Evolutionary conservation across 2,888 invertebrate genomes (phyloP), one percentile per base, ranked within the genome.

Genomic region (Eilema depressum): DNA sequence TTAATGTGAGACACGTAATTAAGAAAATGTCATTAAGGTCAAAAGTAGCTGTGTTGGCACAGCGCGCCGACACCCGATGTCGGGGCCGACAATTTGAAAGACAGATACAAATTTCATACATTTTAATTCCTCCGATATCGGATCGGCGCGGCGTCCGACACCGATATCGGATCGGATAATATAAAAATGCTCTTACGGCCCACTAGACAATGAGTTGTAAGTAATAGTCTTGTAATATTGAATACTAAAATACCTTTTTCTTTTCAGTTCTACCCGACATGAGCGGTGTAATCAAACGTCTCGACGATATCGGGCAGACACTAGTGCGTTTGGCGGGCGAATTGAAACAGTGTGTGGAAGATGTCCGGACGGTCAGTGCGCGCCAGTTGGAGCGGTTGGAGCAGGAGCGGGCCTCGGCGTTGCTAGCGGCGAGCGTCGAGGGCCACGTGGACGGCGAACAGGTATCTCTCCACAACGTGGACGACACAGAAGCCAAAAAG

Each of bases 401-500:
- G 71, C 96, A 97, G 80, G 97, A 97, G 82, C 96, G 97, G 62
- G 96, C 97, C 61, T 95, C 97, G 7, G 96, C 97, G 14, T 92
- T 97, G 72, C 91, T 97, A 56, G 96, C 97, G n/a, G 96, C 97
- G 62, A 95, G 96, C 73, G 97, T 97, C 0, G 97, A 97, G 71
- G 96, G 96, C 10, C 96, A 97, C 77, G 96, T 97, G 8, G 96
- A 96, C 61, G 91, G 93, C n/a, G 95, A 96, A 57, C 95, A 91
- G 59, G 92, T 90, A 17, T 87, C 94, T 0, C 77, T 94, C 26
- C 93, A 94, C 71, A 90, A 89, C 73, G 90, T 93, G 3, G 96
- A 96, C 67, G 97, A 97, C 85, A 95, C 96, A 63, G 96, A 97
- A 85, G 96, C 97, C 81, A 97, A 98, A 94, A 98, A 98, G 96